phyloP scores from a whole-genome alignment of 2,888 invertebrate species.

The Hirtodrosophila confusa region DNA sequence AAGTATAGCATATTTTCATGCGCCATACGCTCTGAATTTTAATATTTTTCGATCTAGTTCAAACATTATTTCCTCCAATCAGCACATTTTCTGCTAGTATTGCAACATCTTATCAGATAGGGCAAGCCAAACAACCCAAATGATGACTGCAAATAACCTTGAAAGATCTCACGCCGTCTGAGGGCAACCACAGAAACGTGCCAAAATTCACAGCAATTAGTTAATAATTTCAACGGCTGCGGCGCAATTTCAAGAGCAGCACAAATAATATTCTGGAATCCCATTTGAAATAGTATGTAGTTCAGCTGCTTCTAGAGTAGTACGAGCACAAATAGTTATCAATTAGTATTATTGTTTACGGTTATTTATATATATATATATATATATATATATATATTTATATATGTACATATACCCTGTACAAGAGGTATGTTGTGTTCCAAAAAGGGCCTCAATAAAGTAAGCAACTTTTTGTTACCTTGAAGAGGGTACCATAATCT shows the following conservation, averaged over 20 bases:
- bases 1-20: constrained; percentile 12
- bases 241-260: constrained; percentile 33
- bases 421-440: no score
- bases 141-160: constrained; percentile 31
- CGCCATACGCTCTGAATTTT: neutral
- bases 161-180: constrained; percentile 15
- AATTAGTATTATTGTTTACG: neutral
- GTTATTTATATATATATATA: no score
- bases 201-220: constrained; percentile 23
- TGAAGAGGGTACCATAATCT: no score
- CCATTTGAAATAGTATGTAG: constrained; percentile 16
- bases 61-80: constrained; percentile 7
- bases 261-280: constrained; percentile 7
- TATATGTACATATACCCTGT: no score
- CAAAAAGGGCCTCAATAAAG: no score
- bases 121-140: constrained; percentile 15
- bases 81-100: constrained; percentile 5
- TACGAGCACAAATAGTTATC: constrained; percentile 16
- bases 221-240: constrained; percentile 26
- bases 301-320: neutral
- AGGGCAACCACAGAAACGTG: constrained; percentile 35
- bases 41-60: neutral
- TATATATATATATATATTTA: no score
- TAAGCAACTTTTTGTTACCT: no score
- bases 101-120: constrained; percentile 26